Conservation (phyloP, 2,888 invertebrate species). For the Phymatocera aterrima region DNA sequence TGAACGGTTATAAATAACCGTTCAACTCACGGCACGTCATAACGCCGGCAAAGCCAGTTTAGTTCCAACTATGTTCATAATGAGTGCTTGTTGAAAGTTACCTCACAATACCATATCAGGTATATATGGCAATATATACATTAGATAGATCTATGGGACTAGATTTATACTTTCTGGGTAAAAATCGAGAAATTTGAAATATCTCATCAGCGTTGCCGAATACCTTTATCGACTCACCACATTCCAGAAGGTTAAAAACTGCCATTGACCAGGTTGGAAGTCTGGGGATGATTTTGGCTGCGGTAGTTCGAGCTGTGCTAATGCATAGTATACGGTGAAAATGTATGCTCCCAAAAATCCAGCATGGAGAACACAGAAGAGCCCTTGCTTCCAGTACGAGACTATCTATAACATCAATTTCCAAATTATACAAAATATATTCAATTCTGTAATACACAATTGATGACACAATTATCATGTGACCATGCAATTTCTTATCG, state of each 20-base stretch:
- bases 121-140: too few relatives aligned
- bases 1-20: too few relatives aligned
- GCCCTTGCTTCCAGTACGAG: not conserved
- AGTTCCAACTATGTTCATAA: not conserved
- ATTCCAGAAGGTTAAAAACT: conserved; percentile 68
- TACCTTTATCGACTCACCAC: conserved; percentile 62
- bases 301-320: conserved; percentile 60
- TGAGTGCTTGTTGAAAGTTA: not conserved
- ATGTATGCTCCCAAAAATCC: conserved; percentile 46
- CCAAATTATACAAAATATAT: not conserved
- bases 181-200: too few relatives aligned
- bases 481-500: too few relatives aligned
- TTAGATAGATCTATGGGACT: too few relatives aligned
- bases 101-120: not conserved
- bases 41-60: not conserved
- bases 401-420: not conserved
- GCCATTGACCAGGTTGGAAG: conserved; percentile 68
- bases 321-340: conserved; percentile 58
- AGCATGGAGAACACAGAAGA: not conserved
- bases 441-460: not conserved
- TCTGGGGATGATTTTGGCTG: conserved; percentile 39
- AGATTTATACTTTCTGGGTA: too few relatives aligned
- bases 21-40: too few relatives aligned
- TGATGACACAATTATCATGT: not conserved
- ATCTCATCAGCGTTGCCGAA: too few relatives aligned